phyloP scores from a whole-genome alignment of 2,888 invertebrate species.

The Drosophila fungiperda region DNA sequence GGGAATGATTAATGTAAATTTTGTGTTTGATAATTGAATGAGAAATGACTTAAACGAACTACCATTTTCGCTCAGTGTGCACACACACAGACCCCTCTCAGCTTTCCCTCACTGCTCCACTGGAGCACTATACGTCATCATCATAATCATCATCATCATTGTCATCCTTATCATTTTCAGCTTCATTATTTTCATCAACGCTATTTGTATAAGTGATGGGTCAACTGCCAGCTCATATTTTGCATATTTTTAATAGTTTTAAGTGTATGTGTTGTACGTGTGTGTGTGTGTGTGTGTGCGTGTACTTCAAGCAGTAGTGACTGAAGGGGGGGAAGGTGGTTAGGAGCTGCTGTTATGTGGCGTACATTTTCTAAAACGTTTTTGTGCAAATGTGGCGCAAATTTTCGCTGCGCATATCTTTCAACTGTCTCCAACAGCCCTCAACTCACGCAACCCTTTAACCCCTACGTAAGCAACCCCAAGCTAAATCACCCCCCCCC shows the following conservation, averaged over 20 bases:
- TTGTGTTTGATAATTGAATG: neutral
- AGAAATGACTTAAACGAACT: neutral
- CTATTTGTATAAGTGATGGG: conserved; percentile 69
- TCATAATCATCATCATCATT: conserved; percentile 27
- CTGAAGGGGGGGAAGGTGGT: neutral
- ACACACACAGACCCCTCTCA: no score
- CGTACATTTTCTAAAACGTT: conserved; percentile 73
- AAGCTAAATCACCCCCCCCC: neutral
- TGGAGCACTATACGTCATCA: neutral
- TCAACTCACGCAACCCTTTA: neutral
- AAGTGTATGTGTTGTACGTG: conserved; percentile 25
- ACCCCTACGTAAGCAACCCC: neutral
- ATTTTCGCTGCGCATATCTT: conserved; percentile 44
- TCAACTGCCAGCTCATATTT: conserved; percentile 65
- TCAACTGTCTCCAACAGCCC: conserved; percentile 6
- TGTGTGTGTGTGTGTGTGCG: conserved; percentile 1
- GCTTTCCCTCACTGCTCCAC: no score
- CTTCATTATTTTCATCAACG: conserved; percentile 43
- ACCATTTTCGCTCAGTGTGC: neutral
- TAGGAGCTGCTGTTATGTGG: conserved; percentile 57
- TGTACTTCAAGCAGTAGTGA: neutral
- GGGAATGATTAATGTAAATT: neutral
- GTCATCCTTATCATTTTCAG: neutral
- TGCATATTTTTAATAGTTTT: conserved; percentile 66
- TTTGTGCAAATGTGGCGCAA: conserved; percentile 74